Conservation (phyloP, 2,888 invertebrate genomes). For the Ormyrus rosae region DNA sequence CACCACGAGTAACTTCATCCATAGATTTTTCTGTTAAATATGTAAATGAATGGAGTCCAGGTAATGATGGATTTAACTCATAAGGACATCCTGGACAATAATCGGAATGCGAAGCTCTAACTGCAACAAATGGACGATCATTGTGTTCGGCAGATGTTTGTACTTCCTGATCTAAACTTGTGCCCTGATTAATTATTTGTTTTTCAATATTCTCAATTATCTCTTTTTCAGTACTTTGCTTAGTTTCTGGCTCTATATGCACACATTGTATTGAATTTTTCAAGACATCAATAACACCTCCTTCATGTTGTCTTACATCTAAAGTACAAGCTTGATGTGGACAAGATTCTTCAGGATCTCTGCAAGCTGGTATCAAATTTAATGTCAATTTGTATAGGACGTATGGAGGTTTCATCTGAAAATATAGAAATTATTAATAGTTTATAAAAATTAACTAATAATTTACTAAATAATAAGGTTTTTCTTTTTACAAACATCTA, state of each 20-base stretch:
- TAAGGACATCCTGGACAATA: constrained; percentile 73
- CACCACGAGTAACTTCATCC: constrained; percentile 66
- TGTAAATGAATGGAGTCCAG: constrained; percentile 67
- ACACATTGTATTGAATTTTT: constrained; percentile 68
- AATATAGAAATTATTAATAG: neutral
- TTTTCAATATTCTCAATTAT: constrained; percentile 63
- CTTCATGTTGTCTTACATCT: constrained; percentile 66
- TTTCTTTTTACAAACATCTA: no score
- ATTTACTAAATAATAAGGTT: neutral
- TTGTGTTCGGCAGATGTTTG: constrained; percentile 66
- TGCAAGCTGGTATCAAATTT: constrained; percentile 68
- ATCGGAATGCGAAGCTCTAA: constrained; percentile 63
- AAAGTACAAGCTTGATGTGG: constrained; percentile 68
- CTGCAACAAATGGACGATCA: constrained; percentile 70
- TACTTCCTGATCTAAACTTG: constrained; percentile 68
- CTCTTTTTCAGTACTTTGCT: constrained; percentile 60
- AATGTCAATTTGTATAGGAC: constrained; percentile 67
- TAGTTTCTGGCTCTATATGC: constrained; percentile 60
- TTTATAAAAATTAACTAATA: constrained; percentile 9
- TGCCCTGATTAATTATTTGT: constrained; percentile 61
- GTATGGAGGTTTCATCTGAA: constrained; percentile 66
- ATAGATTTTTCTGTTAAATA: constrained; percentile 66
- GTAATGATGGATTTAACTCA: constrained; percentile 70
- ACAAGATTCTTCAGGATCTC: constrained; percentile 63
- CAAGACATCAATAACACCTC: constrained; percentile 63